These are phyloP conservation scores for Drosophila paramelanica DNA, from an alignment of 2,888 invertebrate species.

Conservation along the genomic window DNA sequence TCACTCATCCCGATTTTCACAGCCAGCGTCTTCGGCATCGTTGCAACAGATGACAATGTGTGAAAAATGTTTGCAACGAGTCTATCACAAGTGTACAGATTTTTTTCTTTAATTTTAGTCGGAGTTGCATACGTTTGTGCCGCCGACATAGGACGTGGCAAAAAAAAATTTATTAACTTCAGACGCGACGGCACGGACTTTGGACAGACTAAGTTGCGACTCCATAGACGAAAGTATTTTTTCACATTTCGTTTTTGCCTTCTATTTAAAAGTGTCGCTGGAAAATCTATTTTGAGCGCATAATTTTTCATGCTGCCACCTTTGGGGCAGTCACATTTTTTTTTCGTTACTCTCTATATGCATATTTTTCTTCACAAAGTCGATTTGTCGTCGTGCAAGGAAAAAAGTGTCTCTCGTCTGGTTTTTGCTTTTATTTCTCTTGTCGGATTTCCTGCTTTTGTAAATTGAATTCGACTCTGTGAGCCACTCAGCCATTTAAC, in stretches of 20 bases:
- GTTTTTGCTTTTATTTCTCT: conserved; percentile 20
- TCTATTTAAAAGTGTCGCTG: conserved; percentile 46
- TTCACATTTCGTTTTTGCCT: conserved; percentile 11
- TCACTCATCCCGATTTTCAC: conserved; percentile 23
- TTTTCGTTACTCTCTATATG: conserved; percentile 18
- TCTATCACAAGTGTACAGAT: conserved; percentile 44
- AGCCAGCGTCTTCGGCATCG: conserved; percentile 11
- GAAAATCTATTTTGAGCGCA: conserved; percentile 75
- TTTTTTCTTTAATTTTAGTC: conserved; percentile 41
- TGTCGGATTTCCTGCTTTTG: conserved; percentile 54
- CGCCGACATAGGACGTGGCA: conserved; percentile 60
- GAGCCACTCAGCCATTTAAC: conserved; percentile 13
- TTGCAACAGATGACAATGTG: conserved; percentile 64
- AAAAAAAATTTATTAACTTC: conserved; percentile 69
- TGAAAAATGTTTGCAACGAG: conserved; percentile 68
- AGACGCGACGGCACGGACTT: conserved; percentile 58
- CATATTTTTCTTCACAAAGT: conserved; percentile 56
- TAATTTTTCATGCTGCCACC: conserved; percentile 75
- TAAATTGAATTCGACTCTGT: conserved; percentile 35
- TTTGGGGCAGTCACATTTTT: conserved; percentile 27
- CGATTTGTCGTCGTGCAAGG: conserved; percentile 65
- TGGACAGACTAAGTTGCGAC: conserved; percentile 33
- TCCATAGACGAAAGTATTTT: conserved; percentile 23
- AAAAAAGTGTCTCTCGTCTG: conserved; percentile 27
- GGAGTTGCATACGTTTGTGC: conserved; percentile 58